Evolutionary conservation across 2,888 invertebrate genomes (phyloP).

Genomic region (Dioctria rufipes): DNA sequence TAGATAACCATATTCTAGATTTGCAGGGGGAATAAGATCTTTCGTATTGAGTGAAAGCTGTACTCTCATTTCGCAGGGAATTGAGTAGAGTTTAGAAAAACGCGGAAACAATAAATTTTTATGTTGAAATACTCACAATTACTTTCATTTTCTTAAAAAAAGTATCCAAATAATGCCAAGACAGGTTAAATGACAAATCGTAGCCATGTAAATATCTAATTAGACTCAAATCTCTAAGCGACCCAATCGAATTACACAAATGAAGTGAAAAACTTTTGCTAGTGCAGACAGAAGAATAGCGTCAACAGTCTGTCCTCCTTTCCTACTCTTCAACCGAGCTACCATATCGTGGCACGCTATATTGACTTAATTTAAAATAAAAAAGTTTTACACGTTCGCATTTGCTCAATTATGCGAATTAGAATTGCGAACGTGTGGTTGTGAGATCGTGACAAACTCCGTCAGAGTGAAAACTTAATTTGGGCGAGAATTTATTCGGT

Average conservation of each 20-base stretch:
- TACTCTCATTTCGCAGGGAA: too few species aligned
- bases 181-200: slow-evolving; percentile 35
- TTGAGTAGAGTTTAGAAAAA: too few species aligned
- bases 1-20: too few species aligned
- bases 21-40: too few species aligned
- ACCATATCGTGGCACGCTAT: slow-evolving; percentile 24
- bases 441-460: slow-evolving; percentile 37
- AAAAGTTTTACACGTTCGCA: slow-evolving; percentile 50
- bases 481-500: slow-evolving; percentile 50
- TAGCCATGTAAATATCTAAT: slow-evolving; percentile 50
- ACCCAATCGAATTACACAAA: slow-evolving; percentile 52
- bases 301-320: slow-evolving; percentile 44
- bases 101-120: too few species aligned
- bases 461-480: slow-evolving; percentile 48
- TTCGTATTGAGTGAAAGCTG: too few species aligned
- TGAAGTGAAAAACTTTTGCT: slow-evolving; percentile 49
- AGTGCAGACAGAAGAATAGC: not conserved
- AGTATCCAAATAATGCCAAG: slow-evolving; percentile 2
- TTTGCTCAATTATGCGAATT: slow-evolving; percentile 50
- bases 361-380: slow-evolving; percentile 35
- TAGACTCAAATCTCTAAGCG: slow-evolving; percentile 49
- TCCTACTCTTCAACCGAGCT: not conserved
- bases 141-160: too few species aligned
- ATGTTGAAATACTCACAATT: too few species aligned
- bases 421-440: slow-evolving; percentile 32